These are phyloP conservation scores for Oreochromis niloticus DNA, from an alignment of 2,113 vertebrate genomes.

Conservation along the genomic window DNA sequence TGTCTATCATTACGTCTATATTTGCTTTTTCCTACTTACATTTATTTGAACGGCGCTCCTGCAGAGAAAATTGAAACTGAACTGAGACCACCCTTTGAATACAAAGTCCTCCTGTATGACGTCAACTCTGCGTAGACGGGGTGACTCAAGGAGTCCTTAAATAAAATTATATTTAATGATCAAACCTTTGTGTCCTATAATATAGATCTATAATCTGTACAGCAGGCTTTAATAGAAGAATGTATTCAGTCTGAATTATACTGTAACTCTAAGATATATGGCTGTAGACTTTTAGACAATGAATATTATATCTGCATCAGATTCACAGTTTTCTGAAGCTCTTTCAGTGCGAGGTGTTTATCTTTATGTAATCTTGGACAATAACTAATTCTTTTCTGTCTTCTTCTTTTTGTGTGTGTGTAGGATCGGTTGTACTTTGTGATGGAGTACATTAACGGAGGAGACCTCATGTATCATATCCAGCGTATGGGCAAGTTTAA, in stretches of 20 bases:
- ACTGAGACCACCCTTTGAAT: constrained; percentile 9
- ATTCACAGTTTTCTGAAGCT: neutral
- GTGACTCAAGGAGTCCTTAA: constrained; percentile 8
- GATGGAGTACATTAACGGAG: constrained; percentile 98
- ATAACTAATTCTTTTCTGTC: neutral
- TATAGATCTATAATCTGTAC: neutral
- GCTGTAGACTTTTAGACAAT: neutral
- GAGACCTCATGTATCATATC: constrained; percentile 99
- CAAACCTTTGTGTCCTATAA: neutral
- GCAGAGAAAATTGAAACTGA: constrained; percentile 24
- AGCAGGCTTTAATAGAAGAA: neutral
- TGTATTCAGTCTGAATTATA: neutral
- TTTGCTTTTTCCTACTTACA: neutral
- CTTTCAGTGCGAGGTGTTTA: neutral
- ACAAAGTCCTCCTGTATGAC: constrained; percentile 4
- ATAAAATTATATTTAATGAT: neutral
- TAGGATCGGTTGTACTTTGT: constrained; percentile 98
- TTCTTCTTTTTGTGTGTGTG: neutral
- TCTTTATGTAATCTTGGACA: neutral
- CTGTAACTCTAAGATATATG: neutral
- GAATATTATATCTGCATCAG: neutral
- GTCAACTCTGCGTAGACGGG: neutral
- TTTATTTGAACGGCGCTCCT: neutral
- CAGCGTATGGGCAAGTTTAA: constrained; percentile 98
- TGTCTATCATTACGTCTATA: neutral